Percentiles rank a stretch among this genome's conserved stretches.
phyloP scores from a whole-genome alignment of 2,888 invertebrate species.

The Agriopis leucophaearia region DNA sequence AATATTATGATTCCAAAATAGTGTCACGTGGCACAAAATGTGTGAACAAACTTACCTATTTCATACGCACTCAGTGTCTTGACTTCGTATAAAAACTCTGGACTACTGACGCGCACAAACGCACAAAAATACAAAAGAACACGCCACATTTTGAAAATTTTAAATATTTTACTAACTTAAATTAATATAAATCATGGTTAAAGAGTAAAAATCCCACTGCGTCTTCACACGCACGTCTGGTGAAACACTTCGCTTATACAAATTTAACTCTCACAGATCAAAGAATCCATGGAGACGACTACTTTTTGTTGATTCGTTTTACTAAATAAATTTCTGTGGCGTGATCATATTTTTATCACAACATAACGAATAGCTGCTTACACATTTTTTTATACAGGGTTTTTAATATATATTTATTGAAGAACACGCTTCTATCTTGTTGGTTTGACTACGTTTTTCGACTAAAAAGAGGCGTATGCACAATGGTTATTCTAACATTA shows the following conservation, averaged over 20 bases:
- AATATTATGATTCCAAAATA: slow-evolving; percentile 13
- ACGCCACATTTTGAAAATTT: slow-evolving; percentile 51
- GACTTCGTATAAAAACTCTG: slow-evolving; percentile 58
- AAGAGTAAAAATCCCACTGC: slow-evolving; percentile 36
- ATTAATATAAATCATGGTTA: slow-evolving; percentile 15
- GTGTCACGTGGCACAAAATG: slow-evolving; percentile 7
- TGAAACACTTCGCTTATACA: slow-evolving; percentile 56
- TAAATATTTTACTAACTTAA: neutral
- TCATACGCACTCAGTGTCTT: slow-evolving; percentile 61
- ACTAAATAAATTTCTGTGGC: no score
- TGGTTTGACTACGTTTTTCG: no score
- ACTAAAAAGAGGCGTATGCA: no score
- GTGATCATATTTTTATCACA: no score
- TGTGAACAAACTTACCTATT: slow-evolving; percentile 63
- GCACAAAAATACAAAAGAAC: slow-evolving; percentile 52
- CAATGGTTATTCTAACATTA: neutral
- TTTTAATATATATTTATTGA: no score
- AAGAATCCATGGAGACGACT: slow-evolving; percentile 49
- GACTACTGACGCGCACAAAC: slow-evolving; percentile 50
- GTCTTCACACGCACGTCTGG: slow-evolving; percentile 54
- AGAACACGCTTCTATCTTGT: no score
- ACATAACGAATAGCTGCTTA: no score
- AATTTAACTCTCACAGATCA: slow-evolving; percentile 54
- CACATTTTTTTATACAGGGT: no score
- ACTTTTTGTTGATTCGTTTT: neutral